A percentile compares a stretch with the other conserved stretches of the same genome.
phyloP scores from a whole-genome alignment of 2,113 vertebrate species.

The Ifrita kowaldi region DNA sequence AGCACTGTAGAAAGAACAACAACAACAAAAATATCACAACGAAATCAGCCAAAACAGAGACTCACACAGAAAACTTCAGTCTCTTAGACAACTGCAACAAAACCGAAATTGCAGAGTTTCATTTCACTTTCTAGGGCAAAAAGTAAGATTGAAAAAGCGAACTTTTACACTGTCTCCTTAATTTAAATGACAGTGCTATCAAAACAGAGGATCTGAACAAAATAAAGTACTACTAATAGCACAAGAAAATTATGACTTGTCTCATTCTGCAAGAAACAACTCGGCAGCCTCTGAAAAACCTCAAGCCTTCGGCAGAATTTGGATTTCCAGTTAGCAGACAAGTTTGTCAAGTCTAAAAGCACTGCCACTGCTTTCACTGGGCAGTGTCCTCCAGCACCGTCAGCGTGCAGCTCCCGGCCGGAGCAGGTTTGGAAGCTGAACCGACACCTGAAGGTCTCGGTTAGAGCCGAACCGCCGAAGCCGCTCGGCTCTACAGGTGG shows the following conservation, averaged over 20 bases:
- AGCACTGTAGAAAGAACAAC: not conserved
- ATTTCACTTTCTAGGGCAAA: not conserved
- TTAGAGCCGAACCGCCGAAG: not conserved
- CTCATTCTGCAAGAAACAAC: not conserved
- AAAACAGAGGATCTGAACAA: not conserved
- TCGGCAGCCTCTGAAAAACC: not conserved
- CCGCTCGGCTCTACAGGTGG: rapidly evolving
- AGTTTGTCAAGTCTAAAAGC: rapidly evolving
- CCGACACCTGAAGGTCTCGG: rapidly evolving
- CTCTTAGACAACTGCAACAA: not conserved
- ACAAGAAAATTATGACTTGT: not conserved
- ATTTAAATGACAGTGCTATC: not conserved
- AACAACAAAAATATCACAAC: not conserved
- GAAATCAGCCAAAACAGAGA: not conserved
- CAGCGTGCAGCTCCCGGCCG: no score
- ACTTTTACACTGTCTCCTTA: not conserved
- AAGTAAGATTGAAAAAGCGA: not conserved
- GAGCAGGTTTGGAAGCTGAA: rapidly evolving
- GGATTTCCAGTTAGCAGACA: not conserved
- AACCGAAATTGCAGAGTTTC: not conserved
- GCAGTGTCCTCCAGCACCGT: not conserved
- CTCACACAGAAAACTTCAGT: not conserved
- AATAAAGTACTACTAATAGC: not conserved
- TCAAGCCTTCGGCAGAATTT: not conserved
- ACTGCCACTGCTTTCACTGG: rapidly evolving